A percentile compares a stretch with the other conserved stretches of the same genome.
phyloP scores from a whole-genome alignment of 2,113 vertebrate species.

The Lagenorhynchus albirostris region DNA sequence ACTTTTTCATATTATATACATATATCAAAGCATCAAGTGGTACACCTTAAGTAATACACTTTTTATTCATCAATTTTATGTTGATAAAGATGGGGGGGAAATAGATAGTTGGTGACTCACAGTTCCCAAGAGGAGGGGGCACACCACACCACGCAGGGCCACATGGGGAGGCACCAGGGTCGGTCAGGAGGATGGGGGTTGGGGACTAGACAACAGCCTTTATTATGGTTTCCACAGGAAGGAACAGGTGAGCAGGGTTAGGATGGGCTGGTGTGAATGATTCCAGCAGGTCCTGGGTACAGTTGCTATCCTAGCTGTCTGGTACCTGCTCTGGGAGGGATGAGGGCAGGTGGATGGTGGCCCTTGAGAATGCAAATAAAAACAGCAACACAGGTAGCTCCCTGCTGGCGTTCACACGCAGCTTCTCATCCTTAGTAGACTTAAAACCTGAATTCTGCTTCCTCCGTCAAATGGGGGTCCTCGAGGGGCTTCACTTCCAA shows the following conservation, averaged over 20 bases:
- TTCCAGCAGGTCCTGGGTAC: background rate
- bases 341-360: too few species aligned
- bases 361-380: background rate
- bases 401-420: background rate
- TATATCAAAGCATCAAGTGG: background rate
- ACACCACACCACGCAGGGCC: too few species aligned
- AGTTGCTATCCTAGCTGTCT: too few species aligned
- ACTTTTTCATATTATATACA: too few species aligned
- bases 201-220: background rate
- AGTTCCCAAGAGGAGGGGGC: background rate
- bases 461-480: background rate
- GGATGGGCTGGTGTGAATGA: background rate
- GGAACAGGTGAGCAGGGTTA: too few species aligned
- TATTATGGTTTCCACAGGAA: background rate
- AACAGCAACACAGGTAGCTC: background rate
- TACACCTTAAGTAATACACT: background rate
- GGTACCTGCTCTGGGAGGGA: background rate
- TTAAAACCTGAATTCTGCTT: background rate
- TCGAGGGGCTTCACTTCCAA: background rate
- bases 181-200: fast-evolving
- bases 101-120: background rate
- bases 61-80: background rate
- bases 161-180: background rate
- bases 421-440: background rate
- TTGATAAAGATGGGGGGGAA: background rate